These are phyloP conservation scores for Cyanistes caeruleus DNA, from an alignment of 2,113 vertebrate genomes.

Conservation along the genomic window DNA sequence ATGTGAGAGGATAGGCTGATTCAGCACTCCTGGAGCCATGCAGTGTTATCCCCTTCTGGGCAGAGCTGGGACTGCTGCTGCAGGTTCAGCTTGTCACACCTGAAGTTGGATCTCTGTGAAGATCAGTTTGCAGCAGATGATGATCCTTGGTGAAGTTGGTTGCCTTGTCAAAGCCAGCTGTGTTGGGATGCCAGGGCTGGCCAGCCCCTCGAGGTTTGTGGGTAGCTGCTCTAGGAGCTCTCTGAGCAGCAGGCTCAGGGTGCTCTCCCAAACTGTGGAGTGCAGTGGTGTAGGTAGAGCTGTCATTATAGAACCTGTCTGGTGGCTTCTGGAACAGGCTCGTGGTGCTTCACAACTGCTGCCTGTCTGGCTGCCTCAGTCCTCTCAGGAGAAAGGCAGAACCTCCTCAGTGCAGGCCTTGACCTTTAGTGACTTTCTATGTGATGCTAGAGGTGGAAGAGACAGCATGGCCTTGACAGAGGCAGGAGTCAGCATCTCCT, in stretches of 20 bases:
- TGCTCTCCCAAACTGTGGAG: not conserved
- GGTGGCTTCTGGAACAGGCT: not conserved
- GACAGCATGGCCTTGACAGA: not conserved
- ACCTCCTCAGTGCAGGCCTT: not conserved
- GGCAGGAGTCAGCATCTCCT: not conserved
- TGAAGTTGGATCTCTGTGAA: not conserved
- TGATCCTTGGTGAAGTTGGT: not conserved
- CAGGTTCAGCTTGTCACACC: not conserved
- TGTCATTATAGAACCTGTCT: not conserved
- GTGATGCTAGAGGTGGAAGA: not conserved
- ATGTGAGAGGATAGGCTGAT: not conserved
- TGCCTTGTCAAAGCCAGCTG: not conserved
- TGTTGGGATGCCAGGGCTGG: not conserved
- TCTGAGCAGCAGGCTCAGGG: not conserved
- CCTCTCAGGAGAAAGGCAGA: not conserved
- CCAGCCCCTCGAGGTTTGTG: accelerated
- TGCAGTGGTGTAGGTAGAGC: not conserved
- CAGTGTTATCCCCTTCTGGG: not conserved
- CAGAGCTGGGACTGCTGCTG: not conserved
- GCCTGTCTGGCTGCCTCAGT: not conserved
- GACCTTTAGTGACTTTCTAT: not conserved
- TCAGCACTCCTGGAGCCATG: not conserved
- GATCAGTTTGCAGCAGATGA: not conserved
- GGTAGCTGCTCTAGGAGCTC: not conserved
- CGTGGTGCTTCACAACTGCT: not conserved